phyloP scores from a whole-genome alignment of 2,797 vertebrate genomes.

The Galago senegalensis region DNA sequence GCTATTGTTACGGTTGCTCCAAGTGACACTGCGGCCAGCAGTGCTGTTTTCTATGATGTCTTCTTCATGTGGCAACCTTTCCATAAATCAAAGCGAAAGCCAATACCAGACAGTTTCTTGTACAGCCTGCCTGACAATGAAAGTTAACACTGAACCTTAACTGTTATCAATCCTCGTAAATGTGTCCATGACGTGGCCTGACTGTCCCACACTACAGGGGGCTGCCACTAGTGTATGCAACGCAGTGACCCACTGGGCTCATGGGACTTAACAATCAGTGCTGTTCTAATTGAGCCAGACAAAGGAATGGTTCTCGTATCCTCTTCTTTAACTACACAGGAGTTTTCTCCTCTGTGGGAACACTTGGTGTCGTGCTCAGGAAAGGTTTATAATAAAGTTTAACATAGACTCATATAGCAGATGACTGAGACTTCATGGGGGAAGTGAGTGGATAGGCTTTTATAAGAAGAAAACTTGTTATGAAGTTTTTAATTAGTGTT shows the following conservation, averaged over 20 bases:
- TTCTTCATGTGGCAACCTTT: slow-evolving; percentile 87
- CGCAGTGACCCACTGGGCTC: slow-evolving; percentile 77
- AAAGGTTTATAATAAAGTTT: slow-evolving; percentile 34
- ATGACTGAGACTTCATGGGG: not conserved
- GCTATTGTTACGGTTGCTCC: slow-evolving; percentile 75
- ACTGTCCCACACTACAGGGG: slow-evolving; percentile 65
- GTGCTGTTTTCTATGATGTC: slow-evolving; percentile 83
- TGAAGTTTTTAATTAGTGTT: slow-evolving; percentile 43
- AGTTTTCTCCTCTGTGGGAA: slow-evolving; percentile 1
- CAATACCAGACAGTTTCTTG: slow-evolving; percentile 84
- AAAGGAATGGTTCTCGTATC: slow-evolving; percentile 70
- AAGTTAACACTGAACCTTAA: slow-evolving; percentile 87
- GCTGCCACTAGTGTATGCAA: slow-evolving; percentile 82
- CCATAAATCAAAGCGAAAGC: slow-evolving; percentile 89
- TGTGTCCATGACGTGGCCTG: slow-evolving; percentile 84
- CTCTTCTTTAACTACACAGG: slow-evolving; percentile 14
- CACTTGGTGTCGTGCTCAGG: not conserved
- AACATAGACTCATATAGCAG: accelerated
- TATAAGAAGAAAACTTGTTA: not conserved
- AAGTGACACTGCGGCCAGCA: slow-evolving; percentile 76
- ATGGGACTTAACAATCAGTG: slow-evolving; percentile 80
- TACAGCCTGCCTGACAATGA: slow-evolving; percentile 88
- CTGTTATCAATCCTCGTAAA: slow-evolving; percentile 90
- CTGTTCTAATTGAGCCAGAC: slow-evolving; percentile 76
- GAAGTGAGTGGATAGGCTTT: accelerated